Base-by-base conservation (phyloP, 2,888 invertebrate genomes). In the Dolichomitus sp. region DNA sequence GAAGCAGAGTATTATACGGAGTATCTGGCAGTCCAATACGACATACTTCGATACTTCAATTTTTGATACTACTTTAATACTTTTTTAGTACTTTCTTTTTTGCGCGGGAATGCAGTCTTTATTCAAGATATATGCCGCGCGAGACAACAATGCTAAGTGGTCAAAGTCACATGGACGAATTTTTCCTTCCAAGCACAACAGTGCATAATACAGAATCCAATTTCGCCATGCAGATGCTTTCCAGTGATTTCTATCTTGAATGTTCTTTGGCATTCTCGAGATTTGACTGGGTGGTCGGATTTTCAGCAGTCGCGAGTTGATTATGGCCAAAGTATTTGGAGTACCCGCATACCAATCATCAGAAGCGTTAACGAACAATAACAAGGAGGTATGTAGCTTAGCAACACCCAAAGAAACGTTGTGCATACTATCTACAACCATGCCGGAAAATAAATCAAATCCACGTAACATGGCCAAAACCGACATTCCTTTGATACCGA, bases 351-450 rank as follows among this genome's bases (percentile, higher is more conserved):
- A 59, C 72, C 73, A 74, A 59, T n/a, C 17, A 2, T 50, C 40
- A 9, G 11, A 30, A 19, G 59, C 17, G 9, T 45, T 73, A 14
- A 17, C 23, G 9, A 12, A 11, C 30, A 72, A 48, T 17, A 81
- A 40, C 27, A 77, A n/a, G 9, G 5, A 14, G 12, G 77, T 81
- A 23, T 70, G 57, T 4, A 66, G 68, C 19, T 81, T 81, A 12
- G 65, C 48, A 5, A 65, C 77, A 14, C 81, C 77, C 6, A 72
- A 33, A 40, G 52, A 72, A 3, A 81, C 27, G 40, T 72, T 66
- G 33, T 81, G 81, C 81, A 81, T 81, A 9, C 70, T 66, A 23
- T 81, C 81, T 37, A 73, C 72, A 0, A 77, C 42, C 4, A 40
- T 19, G 1, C 73, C 73, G 9, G 19, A 33, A 2, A 48, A 42